These are phyloP conservation scores for Cryptocephalus primarius DNA, from an alignment of 2,888 invertebrate genomes.

Conservation along the genomic window DNA sequence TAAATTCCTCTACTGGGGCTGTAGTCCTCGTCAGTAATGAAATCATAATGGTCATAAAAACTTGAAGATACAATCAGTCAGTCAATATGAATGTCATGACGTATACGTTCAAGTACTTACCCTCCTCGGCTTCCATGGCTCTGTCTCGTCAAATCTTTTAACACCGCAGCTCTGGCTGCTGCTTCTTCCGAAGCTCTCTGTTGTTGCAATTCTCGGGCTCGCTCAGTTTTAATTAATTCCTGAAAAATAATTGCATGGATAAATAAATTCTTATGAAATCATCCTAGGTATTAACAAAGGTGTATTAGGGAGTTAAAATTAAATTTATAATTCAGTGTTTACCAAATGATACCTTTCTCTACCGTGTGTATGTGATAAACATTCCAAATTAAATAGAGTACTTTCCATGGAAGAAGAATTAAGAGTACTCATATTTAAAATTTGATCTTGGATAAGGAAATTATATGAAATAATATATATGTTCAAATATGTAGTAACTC, in stretches of 20 bases:
- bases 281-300: too few relatives aligned
- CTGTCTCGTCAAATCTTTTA: constrained; percentile 45
- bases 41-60: constrained; percentile 4
- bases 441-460: too few relatives aligned
- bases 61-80: constrained; percentile 1
- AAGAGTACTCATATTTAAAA: too few relatives aligned
- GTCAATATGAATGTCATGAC: not conserved
- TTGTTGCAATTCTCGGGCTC: constrained; percentile 64
- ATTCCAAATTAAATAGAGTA: too few relatives aligned
- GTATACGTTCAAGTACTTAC: constrained; percentile 15
- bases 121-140: constrained; percentile 20
- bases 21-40: constrained; percentile 3
- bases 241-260: constrained; percentile 13
- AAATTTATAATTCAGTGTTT: too few relatives aligned
- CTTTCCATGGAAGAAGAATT: too few relatives aligned
- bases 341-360: too few relatives aligned
- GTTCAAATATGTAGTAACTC: too few relatives aligned
- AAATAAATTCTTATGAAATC: too few relatives aligned
- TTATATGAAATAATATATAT: too few relatives aligned
- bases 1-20: not conserved
- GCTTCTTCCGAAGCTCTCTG: constrained; percentile 65
- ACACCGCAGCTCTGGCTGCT: constrained; percentile 48
- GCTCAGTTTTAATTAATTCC: constrained; percentile 66
- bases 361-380: too few relatives aligned
- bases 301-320: too few relatives aligned